Conservation (phyloP, 2,888 invertebrate genomes). For the Stenodema calcarata region DNA sequence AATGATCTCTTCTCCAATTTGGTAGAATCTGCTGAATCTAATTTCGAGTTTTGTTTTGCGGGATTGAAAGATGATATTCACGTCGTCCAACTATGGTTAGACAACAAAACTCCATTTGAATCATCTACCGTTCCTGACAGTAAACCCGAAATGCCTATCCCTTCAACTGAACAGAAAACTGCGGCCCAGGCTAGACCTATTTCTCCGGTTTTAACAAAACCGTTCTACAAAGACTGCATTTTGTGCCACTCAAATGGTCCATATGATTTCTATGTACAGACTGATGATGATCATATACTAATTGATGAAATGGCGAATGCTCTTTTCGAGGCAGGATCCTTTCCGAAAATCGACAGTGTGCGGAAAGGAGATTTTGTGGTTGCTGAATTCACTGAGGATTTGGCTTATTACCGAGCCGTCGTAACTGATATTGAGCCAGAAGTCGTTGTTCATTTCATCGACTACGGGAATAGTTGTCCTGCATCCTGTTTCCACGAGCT, state of each 20-base stretch:
- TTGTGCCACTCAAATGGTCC: constrained; percentile 71
- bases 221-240: constrained; percentile 17
- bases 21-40: background rate
- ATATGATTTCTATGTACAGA: constrained; percentile 77
- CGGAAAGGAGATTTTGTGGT: constrained; percentile 35
- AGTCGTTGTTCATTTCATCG: constrained; percentile 59
- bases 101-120: background rate
- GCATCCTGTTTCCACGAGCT: constrained; percentile 60
- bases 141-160: background rate
- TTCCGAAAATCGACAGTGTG: background rate
- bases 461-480: constrained; percentile 57
- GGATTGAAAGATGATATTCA: background rate
- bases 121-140: background rate
- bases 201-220: background rate
- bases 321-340: constrained; percentile 13
- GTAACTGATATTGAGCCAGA: constrained; percentile 44
- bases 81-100: background rate
- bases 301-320: constrained; percentile 60
- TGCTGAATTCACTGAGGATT: constrained; percentile 54
- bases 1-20: background rate
- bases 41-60: background rate
- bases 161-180: background rate
- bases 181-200: background rate
- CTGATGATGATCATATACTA: constrained; percentile 69
- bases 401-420: constrained; percentile 57